Conservation (phyloP, 2,797 vertebrate genomes). For the Amazonetta brasiliensis region DNA sequence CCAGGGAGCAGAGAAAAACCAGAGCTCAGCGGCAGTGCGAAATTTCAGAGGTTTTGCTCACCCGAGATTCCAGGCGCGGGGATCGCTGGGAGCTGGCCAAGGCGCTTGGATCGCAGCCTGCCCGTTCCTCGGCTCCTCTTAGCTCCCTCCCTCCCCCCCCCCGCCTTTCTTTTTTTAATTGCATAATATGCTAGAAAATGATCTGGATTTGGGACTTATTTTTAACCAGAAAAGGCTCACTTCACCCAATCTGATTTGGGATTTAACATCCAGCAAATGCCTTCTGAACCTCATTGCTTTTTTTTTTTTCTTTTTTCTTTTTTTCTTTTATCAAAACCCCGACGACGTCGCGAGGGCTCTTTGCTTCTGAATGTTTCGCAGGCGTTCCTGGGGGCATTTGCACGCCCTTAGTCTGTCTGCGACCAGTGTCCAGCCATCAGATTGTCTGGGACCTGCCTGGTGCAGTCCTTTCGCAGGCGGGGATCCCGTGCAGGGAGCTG, state of each 20-base stretch:
- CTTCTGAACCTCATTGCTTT: background rate
- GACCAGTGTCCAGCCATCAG: accelerated
- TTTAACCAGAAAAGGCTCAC: slow-evolving; percentile 46
- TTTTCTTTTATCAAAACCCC: background rate
- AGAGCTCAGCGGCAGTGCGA: slow-evolving; percentile 19
- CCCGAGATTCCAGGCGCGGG: slow-evolving; percentile 41
- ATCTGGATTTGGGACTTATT: slow-evolving; percentile 42
- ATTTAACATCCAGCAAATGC: background rate
- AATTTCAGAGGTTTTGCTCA: slow-evolving; percentile 48
- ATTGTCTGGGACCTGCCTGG: background rate
- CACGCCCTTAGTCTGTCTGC: background rate
- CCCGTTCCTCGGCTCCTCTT: slow-evolving; percentile 21
- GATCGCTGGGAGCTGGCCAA: slow-evolving; percentile 35
- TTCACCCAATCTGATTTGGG: background rate
- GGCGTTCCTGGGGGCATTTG: background rate
- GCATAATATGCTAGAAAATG: slow-evolving; percentile 59
- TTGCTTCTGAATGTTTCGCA: background rate
- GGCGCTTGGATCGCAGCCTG: slow-evolving; percentile 55
- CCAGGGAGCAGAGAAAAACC: slow-evolving; percentile 51
- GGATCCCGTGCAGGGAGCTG: background rate
- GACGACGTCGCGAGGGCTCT: background rate
- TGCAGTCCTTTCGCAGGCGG: background rate
- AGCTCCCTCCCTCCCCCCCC: background rate
- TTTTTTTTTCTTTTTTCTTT: background rate
- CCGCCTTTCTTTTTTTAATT: slow-evolving; percentile 19